Evolutionary conservation across 2,797 vertebrate species (phyloP).

Genomic region (Hephaestus fuliginosus): DNA sequence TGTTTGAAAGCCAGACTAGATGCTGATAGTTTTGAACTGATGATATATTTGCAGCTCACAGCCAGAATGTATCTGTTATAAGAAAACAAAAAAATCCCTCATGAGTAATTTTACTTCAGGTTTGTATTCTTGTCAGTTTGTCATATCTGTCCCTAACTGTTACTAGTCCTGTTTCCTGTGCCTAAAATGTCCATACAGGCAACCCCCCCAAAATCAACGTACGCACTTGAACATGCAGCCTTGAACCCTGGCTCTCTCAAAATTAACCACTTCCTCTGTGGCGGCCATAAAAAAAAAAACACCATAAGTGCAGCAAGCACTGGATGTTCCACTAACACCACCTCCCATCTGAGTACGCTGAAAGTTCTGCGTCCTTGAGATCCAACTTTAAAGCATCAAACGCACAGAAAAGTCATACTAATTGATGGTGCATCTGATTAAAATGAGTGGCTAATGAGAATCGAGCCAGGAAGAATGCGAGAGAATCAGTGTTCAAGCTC

Average conservation of each 20-base stretch:
- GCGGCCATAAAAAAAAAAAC: slow-evolving; percentile 72
- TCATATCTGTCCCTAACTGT: neutral
- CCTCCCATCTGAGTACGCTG: slow-evolving; percentile 48
- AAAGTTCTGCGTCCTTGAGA: slow-evolving; percentile 91
- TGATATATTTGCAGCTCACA: neutral
- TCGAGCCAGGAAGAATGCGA: slow-evolving; percentile 90
- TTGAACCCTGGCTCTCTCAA: slow-evolving; percentile 65
- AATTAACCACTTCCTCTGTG: slow-evolving; percentile 81
- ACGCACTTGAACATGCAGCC: slow-evolving; percentile 40
- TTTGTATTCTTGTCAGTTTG: neutral
- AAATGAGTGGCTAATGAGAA: slow-evolving; percentile 98
- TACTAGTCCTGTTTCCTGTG: neutral
- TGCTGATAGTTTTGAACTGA: slow-evolving; percentile 1
- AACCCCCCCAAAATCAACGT: slow-evolving; percentile 26
- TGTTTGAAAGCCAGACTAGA: neutral
- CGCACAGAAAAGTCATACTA: slow-evolving; percentile 87
- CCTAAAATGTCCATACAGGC: neutral
- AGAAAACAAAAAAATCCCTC: neutral
- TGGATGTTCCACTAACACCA: slow-evolving; percentile 40
- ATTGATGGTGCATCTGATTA: slow-evolving; percentile 95
- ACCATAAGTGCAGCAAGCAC: slow-evolving; percentile 31
- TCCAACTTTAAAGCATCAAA: slow-evolving; percentile 89
- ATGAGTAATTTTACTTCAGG: neutral
- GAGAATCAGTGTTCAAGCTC: slow-evolving; percentile 92
- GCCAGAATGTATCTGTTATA: neutral